Evolutionary conservation across 2,888 invertebrate species (phyloP).

Genomic region (Noctua comes): DNA sequence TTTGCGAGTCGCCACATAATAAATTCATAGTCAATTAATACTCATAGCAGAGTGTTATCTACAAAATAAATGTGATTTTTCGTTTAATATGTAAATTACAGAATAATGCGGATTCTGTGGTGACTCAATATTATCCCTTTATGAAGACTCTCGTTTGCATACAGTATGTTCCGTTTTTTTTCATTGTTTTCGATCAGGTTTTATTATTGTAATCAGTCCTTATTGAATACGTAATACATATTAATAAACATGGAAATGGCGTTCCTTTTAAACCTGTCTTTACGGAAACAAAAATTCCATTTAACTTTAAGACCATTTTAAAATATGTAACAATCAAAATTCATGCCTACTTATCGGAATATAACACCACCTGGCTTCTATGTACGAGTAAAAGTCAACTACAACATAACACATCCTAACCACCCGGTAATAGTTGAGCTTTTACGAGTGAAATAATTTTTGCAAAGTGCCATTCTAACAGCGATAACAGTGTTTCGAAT

Average conservation of each 20-base stretch:
- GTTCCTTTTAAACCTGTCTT: neutral
- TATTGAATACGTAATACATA: neutral
- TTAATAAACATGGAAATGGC: neutral
- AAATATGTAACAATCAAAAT: neutral
- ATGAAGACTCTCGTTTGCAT: conserved; percentile 5
- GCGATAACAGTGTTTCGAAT: neutral
- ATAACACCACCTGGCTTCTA: neutral
- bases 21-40: conserved; percentile 61
- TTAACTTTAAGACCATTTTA: neutral
- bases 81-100: conserved; percentile 63
- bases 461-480: neutral
- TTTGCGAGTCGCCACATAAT: conserved; percentile 46
- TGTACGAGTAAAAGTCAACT: neutral
- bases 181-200: neutral
- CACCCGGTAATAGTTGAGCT: neutral
- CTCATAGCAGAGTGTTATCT: conserved; percentile 33
- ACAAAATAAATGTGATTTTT: conserved; percentile 55
- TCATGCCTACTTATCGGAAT: neutral
- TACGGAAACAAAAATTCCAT: neutral
- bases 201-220: conserved; percentile 1
- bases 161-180: neutral
- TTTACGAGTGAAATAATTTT: neutral
- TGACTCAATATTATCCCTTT: conserved; percentile 24
- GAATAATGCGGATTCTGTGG: conserved; percentile 41
- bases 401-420: neutral